A percentile compares a stretch with the other conserved stretches of the same genome.
Conservation (phyloP, 2,888 invertebrate genomes). For the Tetrapedia diversipes region DNA sequence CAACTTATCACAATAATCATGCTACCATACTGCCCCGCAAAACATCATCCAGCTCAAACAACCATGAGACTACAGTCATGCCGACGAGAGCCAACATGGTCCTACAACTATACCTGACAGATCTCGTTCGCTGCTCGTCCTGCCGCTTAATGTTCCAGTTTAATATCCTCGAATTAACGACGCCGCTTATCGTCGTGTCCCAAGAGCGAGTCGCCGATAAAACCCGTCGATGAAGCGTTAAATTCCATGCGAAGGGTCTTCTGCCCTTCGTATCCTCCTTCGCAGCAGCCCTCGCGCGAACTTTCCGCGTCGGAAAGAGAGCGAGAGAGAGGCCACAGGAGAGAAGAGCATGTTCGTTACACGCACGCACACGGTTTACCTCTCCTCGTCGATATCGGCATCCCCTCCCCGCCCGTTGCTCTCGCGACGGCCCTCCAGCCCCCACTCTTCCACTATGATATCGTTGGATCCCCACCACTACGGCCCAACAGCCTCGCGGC, state of each 20-base stretch:
- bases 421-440: conserved; percentile 26
- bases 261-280: conserved; percentile 46
- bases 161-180: conserved; percentile 49
- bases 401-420: conserved; percentile 3
- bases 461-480: conserved; percentile 3
- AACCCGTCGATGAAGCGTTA: conserved; percentile 56
- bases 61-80: background rate
- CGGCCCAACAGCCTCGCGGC: background rate
- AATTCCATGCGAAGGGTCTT: conserved; percentile 44
- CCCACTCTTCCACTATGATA: background rate
- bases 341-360: conserved; percentile 28
- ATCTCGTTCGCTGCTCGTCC: background rate
- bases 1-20: background rate
- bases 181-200: conserved; percentile 36
- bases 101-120: conserved; percentile 3
- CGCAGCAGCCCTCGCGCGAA: conserved; percentile 37
- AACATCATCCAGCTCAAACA: background rate
- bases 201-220: conserved; percentile 38
- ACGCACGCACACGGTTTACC: conserved; percentile 42
- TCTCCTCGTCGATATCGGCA: conserved; percentile 59
- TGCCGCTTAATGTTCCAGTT: conserved; percentile 14
- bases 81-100: background rate
- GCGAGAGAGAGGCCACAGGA: conserved; percentile 32
- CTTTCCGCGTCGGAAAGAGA: conserved; percentile 22
- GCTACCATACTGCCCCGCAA: background rate